Evolutionary conservation across 2,888 invertebrate genomes (phyloP), one percentile per base, ranked within the genome.

Genomic region (Emmelina monodactyla): DNA sequence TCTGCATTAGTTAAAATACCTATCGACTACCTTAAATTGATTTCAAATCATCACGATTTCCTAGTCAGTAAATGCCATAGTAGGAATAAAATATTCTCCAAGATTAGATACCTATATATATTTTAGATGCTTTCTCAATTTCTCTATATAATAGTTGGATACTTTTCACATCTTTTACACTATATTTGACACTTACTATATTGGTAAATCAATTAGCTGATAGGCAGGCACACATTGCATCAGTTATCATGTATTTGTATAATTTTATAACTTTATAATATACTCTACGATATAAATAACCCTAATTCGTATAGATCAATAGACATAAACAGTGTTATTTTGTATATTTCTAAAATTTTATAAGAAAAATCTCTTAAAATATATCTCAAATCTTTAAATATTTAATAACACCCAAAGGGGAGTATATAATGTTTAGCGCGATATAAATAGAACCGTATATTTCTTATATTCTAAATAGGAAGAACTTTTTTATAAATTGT

Each of bases 291-390:
- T 25, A 25, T 7, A n/a, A n/a, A n/a, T n/a, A 11, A n/a, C 11
- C n/a, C 25, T 25, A n/a, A 25, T 25, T 25, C 11, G 25, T 25
- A 4, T 25, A 25, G 25, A n/a, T n/a, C 25, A 25, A 25, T 25
- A 25, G 25, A 71, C 61, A 58, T 72, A 70, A 70, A 69, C 62
- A 58, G 62, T 71, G 59, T 67, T 65, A 50, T 53, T n/a, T 58
- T 58, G 56, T 58, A 52, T 56, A 60, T 65, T 58, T 63, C 62
- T 69, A 69, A 69, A 70, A 69, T 62, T 60, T 63, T 49, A 56
- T 69, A 65, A 64, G 62, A 71, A 78, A 78, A 68, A 72, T 76
- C 68, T 79, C 75, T 69, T 76, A 79, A 78, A 79, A 78, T 76
- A 78, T 73, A 75, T 73, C 67, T 76, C 68, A 64, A 68, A 65